Evolutionary conservation across 2,113 vertebrate species (phyloP), one percentile per base, ranked within the genome.

Genomic region (Xenopus laevis): DNA sequence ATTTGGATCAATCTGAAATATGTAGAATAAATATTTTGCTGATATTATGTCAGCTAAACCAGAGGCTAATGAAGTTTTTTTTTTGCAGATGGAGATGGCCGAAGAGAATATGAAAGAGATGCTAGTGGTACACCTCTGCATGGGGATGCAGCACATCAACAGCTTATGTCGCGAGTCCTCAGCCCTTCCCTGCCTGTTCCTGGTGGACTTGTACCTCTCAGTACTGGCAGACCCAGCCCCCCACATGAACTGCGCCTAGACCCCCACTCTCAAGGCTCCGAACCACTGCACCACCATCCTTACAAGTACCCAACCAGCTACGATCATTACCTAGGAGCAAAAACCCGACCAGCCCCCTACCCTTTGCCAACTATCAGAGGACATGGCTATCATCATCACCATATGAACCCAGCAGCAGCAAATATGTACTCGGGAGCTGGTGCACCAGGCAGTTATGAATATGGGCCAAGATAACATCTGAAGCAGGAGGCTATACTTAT

Each of bases 321-420:
- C 17, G 96, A 98, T 90, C 95, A 95, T 86, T 98, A 97, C 84
- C 86, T 98, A 82, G 96, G 96, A 59, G 92, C 95, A 79, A 98
- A 98, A 88, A 92, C 93, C 86, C 85, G 96, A 79, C 92, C 96
- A 1, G 88, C 93, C 0, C 96, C 96, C 3, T 98, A 98, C 79
- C 94, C 93, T 12, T 82, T 97, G 80, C 95, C 96, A 12, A 79
- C 92, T 80, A 92, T 98, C 84, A 90, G 95, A 64, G 90, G 96
- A 82, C 96, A 97, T 86, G 83, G 93, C 65, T 97, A 97, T 84
- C 89, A 92, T 61, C 82, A 83, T 15, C 85, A 84, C 10, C 80
- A 86, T 4, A 94, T 97, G 90, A 96, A 95, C 87, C 92, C 94
- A 0, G 91, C 95, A 0, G 92, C 95, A 0, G 93, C 95, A 66